Base-by-base conservation (phyloP, 2,113 vertebrate genomes). In the Mixornis gularis region DNA sequence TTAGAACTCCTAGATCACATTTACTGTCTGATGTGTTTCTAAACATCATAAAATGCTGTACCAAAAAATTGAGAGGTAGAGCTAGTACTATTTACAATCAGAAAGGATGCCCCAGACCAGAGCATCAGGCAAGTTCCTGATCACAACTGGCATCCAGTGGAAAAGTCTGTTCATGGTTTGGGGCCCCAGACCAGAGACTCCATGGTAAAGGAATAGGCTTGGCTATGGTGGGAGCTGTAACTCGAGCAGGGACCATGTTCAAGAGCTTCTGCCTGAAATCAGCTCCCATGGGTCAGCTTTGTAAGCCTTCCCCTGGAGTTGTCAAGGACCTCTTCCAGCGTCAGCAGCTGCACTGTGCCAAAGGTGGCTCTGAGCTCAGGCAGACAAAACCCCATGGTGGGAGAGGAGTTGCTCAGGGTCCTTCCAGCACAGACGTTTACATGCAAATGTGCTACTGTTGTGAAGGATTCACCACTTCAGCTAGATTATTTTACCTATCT, bases 161-260 rank as follows among this genome's bases (percentile, higher is more conserved):
- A 5, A 72, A 71, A 34, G 3, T 18, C 30, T 52, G 17, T 38
- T 55, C 1, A 0, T 43, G 55, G 2, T 46, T 11, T n/a, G 19
- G 22, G 32, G 15, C 8, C 19, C 30, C 46, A 80, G 21, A n/a
- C 13, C 17, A 51, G 26, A 52, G 6, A 7, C 12, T 56, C 13
- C 24, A 8, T 2, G 4, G 34, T 16, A 10, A 10, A 66, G 52
- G 13, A 58, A 55, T 7, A 34, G 30, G 17, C 30, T 68, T n/a
- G 30, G 4, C 22, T 68, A 0, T 26, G 19, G 41, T 13, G 13
- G 34, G 25, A 72, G 7, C 43, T n/a, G 25, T 49, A 55, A 29
- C n/a, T 64, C 20, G 36, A 36, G 21, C 11, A 85, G 27, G 14
- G 29, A 15, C 9, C 29, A 49, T 41, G 12, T 40, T 17, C 22